Percentiles rank a stretch among this genome's conserved stretches.
phyloP scores from a whole-genome alignment of 1,140 invertebrate species.

The Mylabris phalerata region DNA sequence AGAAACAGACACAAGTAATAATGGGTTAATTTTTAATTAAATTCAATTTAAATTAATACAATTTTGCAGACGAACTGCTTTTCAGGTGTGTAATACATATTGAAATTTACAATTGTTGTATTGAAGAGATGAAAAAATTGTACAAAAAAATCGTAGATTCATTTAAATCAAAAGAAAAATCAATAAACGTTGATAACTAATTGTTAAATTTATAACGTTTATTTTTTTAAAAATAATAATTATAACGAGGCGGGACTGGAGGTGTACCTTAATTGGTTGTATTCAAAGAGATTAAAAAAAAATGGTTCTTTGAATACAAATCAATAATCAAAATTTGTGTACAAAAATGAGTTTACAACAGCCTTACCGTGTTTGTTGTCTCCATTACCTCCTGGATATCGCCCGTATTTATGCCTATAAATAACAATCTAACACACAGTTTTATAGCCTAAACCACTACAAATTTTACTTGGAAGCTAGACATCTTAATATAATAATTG shows the following conservation, averaged over 20 bases:
- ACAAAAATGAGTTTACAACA: neutral
- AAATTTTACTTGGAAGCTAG: constrained; percentile 16
- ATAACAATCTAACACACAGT: constrained; percentile 23
- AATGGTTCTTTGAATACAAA: neutral
- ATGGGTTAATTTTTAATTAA: constrained; percentile 20
- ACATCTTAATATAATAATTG: constrained; percentile 4
- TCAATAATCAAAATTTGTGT: neutral
- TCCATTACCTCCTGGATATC: constrained; percentile 12
- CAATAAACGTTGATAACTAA: no score
- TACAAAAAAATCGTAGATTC: no score
- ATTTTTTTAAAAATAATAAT: no score
- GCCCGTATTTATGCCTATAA: constrained; percentile 20
- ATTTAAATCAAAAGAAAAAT: no score
- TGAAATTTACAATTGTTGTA: no score
- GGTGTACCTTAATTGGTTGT: neutral
- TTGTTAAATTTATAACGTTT: no score
- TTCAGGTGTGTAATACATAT: constrained; percentile 9
- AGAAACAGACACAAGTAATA: constrained; percentile 21
- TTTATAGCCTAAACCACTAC: constrained; percentile 18
- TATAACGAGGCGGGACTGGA: no score
- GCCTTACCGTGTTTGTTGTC: constrained; percentile 18
- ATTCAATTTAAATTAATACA: constrained; percentile 21
- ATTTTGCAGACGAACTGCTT: constrained; percentile 15
- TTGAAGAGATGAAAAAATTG: no score
- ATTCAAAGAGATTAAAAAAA: neutral